Conservation (phyloP, 64 coral and sea anemone species). For the Actinia tenebrosa region DNA sequence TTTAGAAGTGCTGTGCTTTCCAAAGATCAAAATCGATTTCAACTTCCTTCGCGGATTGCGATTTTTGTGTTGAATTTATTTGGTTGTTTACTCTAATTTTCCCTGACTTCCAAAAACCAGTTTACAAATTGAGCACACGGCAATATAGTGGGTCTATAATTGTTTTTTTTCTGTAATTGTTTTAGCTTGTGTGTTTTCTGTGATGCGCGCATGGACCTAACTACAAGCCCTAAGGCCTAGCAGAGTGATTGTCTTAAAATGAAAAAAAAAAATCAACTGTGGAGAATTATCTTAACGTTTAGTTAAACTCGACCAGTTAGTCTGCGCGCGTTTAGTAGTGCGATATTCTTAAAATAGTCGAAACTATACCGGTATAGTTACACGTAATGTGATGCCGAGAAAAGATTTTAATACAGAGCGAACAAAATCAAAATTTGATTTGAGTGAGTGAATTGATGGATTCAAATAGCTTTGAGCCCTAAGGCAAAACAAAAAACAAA, state of each 20-base stretch:
- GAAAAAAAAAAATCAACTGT: neutral
- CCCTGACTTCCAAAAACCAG: neutral
- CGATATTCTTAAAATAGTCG: too few species aligned
- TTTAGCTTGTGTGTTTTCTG: neutral
- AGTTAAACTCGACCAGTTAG: too few species aligned
- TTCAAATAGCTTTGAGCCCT: too few species aligned
- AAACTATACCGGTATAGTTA: too few species aligned
- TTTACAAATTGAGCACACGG: slow-evolving; percentile 1
- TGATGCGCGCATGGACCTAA: neutral
- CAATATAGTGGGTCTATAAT: neutral
- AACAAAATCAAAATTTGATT: too few species aligned
- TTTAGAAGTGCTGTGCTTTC: neutral
- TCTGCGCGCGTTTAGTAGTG: too few species aligned
- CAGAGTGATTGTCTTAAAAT: neutral
- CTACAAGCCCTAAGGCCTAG: neutral
- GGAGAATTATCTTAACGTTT: too few species aligned
- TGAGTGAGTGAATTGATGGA: too few species aligned
- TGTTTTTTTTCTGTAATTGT: neutral
- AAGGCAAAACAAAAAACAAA: too few species aligned
- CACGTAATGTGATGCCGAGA: too few species aligned
- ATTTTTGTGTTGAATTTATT: neutral
- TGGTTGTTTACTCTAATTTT: neutral
- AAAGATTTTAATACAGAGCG: too few species aligned
- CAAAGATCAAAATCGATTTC: neutral
- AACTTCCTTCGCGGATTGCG: neutral